These are phyloP conservation scores for Oreochromis aureus DNA, from an alignment of 2,113 vertebrate species.

Conservation along the genomic window DNA sequence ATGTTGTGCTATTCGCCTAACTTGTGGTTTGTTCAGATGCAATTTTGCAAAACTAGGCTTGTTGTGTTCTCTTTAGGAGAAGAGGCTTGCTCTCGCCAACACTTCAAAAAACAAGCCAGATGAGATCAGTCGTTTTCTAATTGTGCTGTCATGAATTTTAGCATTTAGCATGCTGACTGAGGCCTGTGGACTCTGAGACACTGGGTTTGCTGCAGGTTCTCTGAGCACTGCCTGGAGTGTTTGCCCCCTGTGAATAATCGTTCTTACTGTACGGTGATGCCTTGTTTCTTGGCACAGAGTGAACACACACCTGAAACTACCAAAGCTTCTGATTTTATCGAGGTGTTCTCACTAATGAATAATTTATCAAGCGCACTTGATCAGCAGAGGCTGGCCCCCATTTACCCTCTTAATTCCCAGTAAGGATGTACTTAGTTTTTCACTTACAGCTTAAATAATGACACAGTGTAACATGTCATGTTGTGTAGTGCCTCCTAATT, in stretches of 20 bases:
- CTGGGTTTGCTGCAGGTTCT: background rate
- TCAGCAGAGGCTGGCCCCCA: background rate
- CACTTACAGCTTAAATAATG: background rate
- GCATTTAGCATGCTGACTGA: background rate
- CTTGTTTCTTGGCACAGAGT: background rate
- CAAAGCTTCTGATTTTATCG: background rate
- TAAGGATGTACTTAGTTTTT: background rate
- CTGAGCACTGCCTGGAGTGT: background rate
- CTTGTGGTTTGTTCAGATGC: background rate
- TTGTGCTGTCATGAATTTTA: background rate
- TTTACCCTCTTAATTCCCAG: background rate
- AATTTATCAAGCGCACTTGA: background rate
- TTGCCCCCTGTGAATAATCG: background rate
- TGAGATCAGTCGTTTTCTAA: fast-evolving
- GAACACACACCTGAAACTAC: background rate
- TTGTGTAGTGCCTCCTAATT: background rate
- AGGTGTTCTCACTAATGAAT: background rate
- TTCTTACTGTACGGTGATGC: background rate
- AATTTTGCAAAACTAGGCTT: background rate
- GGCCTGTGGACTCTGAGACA: fast-evolving
- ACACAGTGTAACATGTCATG: background rate
- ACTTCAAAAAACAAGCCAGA: background rate
- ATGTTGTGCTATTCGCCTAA: background rate
- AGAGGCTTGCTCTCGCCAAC: background rate
- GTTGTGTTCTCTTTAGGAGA: background rate